These are phyloP conservation scores for Mactra quadrangularis DNA, from an alignment of 1,140 invertebrate genomes.

Conservation along the genomic window DNA sequence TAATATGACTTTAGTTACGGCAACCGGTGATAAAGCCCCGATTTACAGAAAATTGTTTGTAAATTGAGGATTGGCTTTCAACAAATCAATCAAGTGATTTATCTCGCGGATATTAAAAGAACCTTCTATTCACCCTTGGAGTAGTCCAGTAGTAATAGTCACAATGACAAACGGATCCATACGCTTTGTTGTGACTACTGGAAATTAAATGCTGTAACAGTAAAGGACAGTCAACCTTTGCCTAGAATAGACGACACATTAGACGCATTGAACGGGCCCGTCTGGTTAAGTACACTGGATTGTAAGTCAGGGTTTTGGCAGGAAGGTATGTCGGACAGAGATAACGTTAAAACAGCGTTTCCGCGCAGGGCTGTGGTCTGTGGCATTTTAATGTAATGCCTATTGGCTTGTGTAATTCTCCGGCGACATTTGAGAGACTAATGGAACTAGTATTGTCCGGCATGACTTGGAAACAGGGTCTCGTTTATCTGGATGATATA, in stretches of 20 bases:
- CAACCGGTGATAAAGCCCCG: slow-evolving; percentile 56
- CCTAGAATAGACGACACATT: slow-evolving; percentile 65
- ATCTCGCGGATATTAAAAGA: slow-evolving; percentile 22
- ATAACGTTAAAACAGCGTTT: slow-evolving; percentile 41
- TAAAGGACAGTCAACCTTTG: slow-evolving; percentile 63
- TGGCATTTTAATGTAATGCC: slow-evolving; percentile 47
- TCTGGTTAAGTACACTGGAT: slow-evolving; percentile 13
- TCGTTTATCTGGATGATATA: slow-evolving; percentile 21
- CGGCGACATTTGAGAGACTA: slow-evolving; percentile 14
- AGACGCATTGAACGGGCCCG: slow-evolving; percentile 1
- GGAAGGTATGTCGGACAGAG: background rate
- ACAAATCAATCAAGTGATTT: slow-evolving; percentile 15
- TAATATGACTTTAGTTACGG: slow-evolving; percentile 53
- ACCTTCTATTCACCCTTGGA: no score
- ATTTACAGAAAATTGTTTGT: slow-evolving; percentile 41
- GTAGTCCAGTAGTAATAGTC: no score
- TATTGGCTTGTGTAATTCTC: slow-evolving; percentile 22
- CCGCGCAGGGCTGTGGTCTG: background rate
- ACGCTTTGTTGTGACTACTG: no score
- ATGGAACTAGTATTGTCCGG: slow-evolving; percentile 16
- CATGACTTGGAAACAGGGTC: slow-evolving; percentile 4
- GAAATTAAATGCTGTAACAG: background rate
- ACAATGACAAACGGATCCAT: no score
- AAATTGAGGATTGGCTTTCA: background rate
- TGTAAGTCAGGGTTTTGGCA: slow-evolving; percentile 1